phyloP scores from a whole-genome alignment of 2,888 invertebrate species.

The Synanthedon myopaeformis region DNA sequence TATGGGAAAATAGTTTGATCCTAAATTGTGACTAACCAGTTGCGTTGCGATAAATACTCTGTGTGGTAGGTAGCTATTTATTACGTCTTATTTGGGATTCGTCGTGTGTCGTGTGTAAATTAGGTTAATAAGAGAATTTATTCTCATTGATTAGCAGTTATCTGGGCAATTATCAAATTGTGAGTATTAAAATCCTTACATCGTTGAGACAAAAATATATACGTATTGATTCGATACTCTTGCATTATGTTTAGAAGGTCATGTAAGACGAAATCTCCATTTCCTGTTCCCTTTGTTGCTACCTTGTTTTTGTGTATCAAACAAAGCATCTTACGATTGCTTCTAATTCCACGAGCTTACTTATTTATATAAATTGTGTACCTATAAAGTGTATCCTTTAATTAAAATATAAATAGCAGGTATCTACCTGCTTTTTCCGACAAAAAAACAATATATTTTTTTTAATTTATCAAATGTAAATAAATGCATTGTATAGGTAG shows the following conservation, averaged over 20 bases:
- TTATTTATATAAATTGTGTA: too few species aligned
- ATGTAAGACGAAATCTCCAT: background rate
- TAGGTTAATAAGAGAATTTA: conserved; percentile 17
- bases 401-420: too few species aligned
- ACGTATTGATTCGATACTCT: background rate
- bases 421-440: too few species aligned
- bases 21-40: conserved; percentile 44
- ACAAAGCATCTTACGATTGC: too few species aligned
- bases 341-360: too few species aligned
- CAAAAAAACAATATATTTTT: too few species aligned
- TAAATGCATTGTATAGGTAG: too few species aligned
- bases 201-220: background rate
- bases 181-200: background rate
- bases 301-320: background rate
- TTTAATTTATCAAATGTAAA: too few species aligned
- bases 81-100: conserved; percentile 47
- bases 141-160: background rate
- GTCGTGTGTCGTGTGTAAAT: conserved; percentile 34
- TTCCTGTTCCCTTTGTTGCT: background rate
- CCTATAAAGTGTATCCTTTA: too few species aligned
- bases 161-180: background rate
- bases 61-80: conserved; percentile 41
- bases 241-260: background rate
- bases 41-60: conserved; percentile 37
- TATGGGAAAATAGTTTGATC: conserved; percentile 40